Base-by-base conservation (phyloP, 2,113 vertebrate species). In the Eleginops maclovinus region DNA sequence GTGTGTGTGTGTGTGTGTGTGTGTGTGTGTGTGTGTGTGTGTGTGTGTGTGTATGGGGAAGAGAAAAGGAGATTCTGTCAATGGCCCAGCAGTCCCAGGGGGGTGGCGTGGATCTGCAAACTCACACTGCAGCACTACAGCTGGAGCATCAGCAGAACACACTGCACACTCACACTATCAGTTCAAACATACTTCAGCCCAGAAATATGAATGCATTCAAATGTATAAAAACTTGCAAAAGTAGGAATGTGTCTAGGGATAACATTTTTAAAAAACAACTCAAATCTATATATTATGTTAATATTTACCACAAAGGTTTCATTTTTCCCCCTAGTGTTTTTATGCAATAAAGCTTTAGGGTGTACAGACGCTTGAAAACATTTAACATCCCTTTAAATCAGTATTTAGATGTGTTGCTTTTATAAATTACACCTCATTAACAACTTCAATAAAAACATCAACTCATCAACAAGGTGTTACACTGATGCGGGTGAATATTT, bases 81-180 rank as follows among this genome's bases (percentile, higher is more conserved):
- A 49, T 81, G 85, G 88, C 87, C 79, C 75, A 82, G 87, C 77
- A 82, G 53, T 87, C 91, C 73, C 87, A 46, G 63, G 67, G 75
- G 87, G 47, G 70, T 88, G 61, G 72, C 69, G 65, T 89, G 87
- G 87, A 92, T 93, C 86, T 93, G 92, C 91, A 91, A 91, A 92
- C 91, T 92, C 91, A 91, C 91, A 92, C 91, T 92, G 90, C 93
- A 93, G 92, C 84, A 93, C 56, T 71, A 56, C 41, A 83, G 61
- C 81, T 80, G 71, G 79, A 83, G 81, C 81, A 93, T 93, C 92
- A 93, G 92, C 93, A 93, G 84, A 90, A 90, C 80, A 75, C 66
- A 58, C 51, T 40, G 49, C 81, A 80, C 78, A 71, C 77, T 22
- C 78, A 76, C 83, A 78, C 31, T 47, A 58, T 77, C 47, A 79